Percentiles rank a stretch among this genome's conserved stretches.
Evolutionary conservation across 2,888 invertebrate genomes (phyloP).

Genomic region (Troides oblongomaculatus): DNA sequence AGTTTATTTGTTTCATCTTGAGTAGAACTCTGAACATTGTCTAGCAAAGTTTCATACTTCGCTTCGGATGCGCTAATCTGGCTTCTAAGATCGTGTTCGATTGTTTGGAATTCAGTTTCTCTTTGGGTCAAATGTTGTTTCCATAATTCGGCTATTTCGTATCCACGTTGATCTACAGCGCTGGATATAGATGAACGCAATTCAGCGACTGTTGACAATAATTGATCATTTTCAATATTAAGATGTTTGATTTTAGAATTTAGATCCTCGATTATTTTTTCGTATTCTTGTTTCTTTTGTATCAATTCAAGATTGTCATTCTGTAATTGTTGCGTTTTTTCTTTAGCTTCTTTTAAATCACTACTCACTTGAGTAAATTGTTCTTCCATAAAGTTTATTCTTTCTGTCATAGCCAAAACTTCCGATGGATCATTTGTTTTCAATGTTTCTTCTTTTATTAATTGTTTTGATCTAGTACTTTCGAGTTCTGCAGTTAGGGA

Average conservation of each 20-base stretch:
- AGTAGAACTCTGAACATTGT: constrained; percentile 67
- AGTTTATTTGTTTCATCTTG: constrained; percentile 73
- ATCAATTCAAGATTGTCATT: constrained; percentile 44
- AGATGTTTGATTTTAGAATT: constrained; percentile 58
- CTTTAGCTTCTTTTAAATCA: constrained; percentile 60
- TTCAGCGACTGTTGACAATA: constrained; percentile 70
- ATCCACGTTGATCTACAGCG: constrained; percentile 83
- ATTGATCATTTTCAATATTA: constrained; percentile 67
- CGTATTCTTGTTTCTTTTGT: constrained; percentile 42
- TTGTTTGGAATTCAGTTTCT: constrained; percentile 80
- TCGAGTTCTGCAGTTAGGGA: constrained; percentile 48
- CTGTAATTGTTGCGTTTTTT: constrained; percentile 58
- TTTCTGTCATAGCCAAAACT: constrained; percentile 43
- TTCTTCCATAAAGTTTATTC: constrained; percentile 49
- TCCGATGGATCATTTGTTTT: constrained; percentile 34
- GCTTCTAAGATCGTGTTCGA: constrained; percentile 71
- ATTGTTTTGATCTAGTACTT: constrained; percentile 29
- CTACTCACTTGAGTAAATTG: constrained; percentile 49
- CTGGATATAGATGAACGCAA: constrained; percentile 70
- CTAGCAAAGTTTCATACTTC: constrained; percentile 71
- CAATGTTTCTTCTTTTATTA: constrained; percentile 14
- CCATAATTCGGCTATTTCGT: constrained; percentile 85
- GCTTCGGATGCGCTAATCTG: constrained; percentile 75
- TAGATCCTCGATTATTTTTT: constrained; percentile 53
- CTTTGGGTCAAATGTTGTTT: constrained; percentile 83